Percentiles rank a stretch among this genome's conserved stretches.
Evolutionary conservation across 2,888 invertebrate species (phyloP).

Genomic region (Drepanosiphum platanoidis): DNA sequence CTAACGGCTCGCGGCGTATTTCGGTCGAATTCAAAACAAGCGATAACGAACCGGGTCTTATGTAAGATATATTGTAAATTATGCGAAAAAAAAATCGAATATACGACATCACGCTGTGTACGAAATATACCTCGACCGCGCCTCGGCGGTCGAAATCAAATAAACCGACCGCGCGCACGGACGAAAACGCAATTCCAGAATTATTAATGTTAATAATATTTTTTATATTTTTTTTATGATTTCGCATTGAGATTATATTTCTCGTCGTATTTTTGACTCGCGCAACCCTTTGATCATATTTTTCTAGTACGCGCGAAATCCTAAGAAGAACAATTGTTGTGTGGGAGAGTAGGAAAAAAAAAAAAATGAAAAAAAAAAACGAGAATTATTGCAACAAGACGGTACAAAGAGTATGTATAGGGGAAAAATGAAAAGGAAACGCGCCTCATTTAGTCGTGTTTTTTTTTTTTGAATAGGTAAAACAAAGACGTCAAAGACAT

Average conservation of each 20-base stretch:
- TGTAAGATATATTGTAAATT: too few relatives aligned
- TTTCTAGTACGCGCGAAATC: background rate
- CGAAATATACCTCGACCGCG: slow-evolving; percentile 6
- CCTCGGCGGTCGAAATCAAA: slow-evolving; percentile 24
- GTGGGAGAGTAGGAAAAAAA: slow-evolving; percentile 1
- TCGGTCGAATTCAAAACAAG: background rate
- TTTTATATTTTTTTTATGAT: background rate
- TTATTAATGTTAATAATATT: background rate
- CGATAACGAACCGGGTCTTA: slow-evolving; percentile 14
- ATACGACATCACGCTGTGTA: background rate
- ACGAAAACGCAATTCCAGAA: background rate
- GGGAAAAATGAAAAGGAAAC: slow-evolving; percentile 28
- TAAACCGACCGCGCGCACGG: background rate
- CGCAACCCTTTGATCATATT: slow-evolving; percentile 42
- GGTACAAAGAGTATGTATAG: background rate
- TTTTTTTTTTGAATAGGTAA: slow-evolving; percentile 50
- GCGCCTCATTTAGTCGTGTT: slow-evolving; percentile 40
- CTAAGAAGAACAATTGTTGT: background rate
- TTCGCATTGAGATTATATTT: slow-evolving; percentile 19
- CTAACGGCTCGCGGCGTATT: slow-evolving; percentile 3
- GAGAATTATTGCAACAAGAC: background rate
- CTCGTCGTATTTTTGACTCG: slow-evolving; percentile 3
- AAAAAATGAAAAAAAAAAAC: background rate
- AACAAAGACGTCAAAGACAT: slow-evolving; percentile 50
- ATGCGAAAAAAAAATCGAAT: background rate